A percentile compares a stretch with the other conserved stretches of the same genome.
These are phyloP conservation scores for Orthochromis malagaraziensis DNA, from an alignment of 2,113 vertebrate species.

Conservation along the genomic window DNA sequence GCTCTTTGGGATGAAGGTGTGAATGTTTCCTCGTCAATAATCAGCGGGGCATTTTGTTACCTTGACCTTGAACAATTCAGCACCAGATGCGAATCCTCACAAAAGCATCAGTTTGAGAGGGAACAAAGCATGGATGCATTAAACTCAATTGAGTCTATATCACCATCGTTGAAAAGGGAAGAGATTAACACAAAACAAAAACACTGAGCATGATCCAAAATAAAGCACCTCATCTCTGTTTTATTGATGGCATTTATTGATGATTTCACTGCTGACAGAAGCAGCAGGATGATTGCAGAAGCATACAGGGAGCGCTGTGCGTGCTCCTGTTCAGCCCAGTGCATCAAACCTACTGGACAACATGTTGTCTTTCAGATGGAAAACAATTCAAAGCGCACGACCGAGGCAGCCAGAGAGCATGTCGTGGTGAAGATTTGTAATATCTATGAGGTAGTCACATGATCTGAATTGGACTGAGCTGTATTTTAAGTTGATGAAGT, in stretches of 20 bases:
- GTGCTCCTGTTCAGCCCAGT: background rate
- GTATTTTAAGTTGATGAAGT: background rate
- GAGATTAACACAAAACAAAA: background rate
- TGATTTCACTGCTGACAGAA: background rate
- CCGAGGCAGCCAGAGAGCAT: background rate
- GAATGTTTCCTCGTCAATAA: background rate
- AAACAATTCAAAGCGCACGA: background rate
- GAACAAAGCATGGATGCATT: background rate
- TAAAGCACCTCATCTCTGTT: background rate
- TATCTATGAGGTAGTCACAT: background rate
- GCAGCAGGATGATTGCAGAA: background rate
- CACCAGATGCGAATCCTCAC: background rate
- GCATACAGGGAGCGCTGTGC: background rate
- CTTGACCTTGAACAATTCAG: background rate
- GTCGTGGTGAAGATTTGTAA: background rate
- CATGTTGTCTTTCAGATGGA: background rate
- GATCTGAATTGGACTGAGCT: background rate
- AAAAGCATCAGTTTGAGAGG: background rate
- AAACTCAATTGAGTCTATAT: background rate
- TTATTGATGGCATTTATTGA: constrained; percentile 1
- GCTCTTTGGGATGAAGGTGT: background rate
- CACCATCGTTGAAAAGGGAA: background rate
- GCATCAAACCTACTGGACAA: background rate
- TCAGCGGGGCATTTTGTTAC: background rate
- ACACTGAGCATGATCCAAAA: background rate